A percentile compares a stretch with the other conserved stretches of the same genome.
phyloP scores from a whole-genome alignment of 2,797 vertebrate species.

The Euthynnus affinis region DNA sequence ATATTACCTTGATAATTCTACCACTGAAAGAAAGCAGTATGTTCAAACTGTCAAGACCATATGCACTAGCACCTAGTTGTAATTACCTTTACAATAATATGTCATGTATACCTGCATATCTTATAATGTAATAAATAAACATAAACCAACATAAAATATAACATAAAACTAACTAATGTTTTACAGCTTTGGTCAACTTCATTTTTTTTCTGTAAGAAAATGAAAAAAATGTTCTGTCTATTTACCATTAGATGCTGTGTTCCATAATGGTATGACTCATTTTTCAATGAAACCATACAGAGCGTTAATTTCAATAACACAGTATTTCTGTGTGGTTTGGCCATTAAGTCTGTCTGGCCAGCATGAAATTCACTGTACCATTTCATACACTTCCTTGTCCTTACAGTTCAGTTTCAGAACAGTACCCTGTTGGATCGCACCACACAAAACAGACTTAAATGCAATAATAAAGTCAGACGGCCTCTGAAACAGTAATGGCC shows the following conservation, averaged over 20 bases:
- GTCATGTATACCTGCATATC: neutral
- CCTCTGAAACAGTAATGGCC: conserved; percentile 25
- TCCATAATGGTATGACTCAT: conserved; percentile 47
- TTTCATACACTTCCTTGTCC: conserved; percentile 40
- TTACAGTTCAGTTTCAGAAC: conserved; percentile 22
- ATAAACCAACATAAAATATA: no score
- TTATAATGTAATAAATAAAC: neutral
- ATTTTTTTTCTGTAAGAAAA: conserved; percentile 6
- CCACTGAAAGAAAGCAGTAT: conserved; percentile 15
- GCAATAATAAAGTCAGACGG: conserved; percentile 35
- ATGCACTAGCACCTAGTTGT: neutral
- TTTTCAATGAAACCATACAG: conserved; percentile 43
- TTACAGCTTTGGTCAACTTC: conserved; percentile 14
- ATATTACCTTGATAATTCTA: conserved; percentile 34
- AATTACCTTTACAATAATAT: neutral
- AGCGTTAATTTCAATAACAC: conserved; percentile 56
- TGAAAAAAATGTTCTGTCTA: conserved; percentile 21
- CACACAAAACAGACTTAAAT: neutral
- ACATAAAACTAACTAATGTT: neutral
- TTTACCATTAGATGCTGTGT: conserved; percentile 34
- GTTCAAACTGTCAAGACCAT: neutral
- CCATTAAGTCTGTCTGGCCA: conserved; percentile 40
- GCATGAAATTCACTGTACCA: conserved; percentile 38
- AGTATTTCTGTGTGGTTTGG: conserved; percentile 42
- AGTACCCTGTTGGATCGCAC: conserved; percentile 11